A percentile compares a stretch with the other conserved stretches of the same genome.
phyloP scores from a whole-genome alignment of 2,797 vertebrate genomes.

The Sus cebifrons region DNA sequence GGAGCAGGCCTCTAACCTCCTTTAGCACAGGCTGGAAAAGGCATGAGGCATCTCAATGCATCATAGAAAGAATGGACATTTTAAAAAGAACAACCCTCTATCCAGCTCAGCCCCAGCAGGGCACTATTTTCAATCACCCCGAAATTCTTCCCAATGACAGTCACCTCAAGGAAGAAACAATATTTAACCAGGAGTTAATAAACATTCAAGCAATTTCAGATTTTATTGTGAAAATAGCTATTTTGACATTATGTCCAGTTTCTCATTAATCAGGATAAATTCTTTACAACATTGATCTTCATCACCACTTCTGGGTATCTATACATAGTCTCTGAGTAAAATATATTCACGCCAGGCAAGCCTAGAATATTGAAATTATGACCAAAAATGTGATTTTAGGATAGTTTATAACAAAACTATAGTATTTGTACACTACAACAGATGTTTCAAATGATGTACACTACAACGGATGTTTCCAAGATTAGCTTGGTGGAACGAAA shows the following conservation, averaged over 20 bases:
- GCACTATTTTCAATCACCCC: neutral
- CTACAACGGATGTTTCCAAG: constrained; percentile 67
- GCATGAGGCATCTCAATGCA: neutral
- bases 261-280: constrained; percentile 77
- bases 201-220: constrained; percentile 59
- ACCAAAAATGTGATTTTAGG: constrained; percentile 41
- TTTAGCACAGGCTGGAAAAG: neutral
- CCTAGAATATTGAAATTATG: constrained; percentile 56
- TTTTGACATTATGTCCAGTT: constrained; percentile 77
- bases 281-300: constrained; percentile 71
- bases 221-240: constrained; percentile 86
- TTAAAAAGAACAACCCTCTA: neutral
- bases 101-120: neutral
- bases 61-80: neutral
- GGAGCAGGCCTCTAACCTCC: neutral
- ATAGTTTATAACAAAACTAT: constrained; percentile 67
- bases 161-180: constrained; percentile 38
- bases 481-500: constrained; percentile 29
- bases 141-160: neutral
- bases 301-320: constrained; percentile 67
- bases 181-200: constrained; percentile 44
- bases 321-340: constrained; percentile 69
- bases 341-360: constrained; percentile 59
- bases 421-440: constrained; percentile 59
- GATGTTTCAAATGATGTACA: constrained; percentile 67